phyloP scores from a whole-genome alignment of 2,797 vertebrate species.

The Mormyrops attenuatus region DNA sequence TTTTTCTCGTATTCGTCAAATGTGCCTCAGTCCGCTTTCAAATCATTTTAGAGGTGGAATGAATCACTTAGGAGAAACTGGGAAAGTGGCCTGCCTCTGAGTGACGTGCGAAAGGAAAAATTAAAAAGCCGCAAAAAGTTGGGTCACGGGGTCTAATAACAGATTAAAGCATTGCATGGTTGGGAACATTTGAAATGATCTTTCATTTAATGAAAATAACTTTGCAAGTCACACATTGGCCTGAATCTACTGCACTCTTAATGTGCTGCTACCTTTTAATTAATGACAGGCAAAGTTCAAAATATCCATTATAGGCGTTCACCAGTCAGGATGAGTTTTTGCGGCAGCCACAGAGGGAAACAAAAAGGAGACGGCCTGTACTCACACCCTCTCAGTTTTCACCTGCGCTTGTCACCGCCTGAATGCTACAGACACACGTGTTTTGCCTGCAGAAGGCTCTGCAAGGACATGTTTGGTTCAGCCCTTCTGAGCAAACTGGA shows the following conservation, averaged over 20 bases:
- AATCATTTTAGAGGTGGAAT: not conserved
- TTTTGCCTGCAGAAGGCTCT: not conserved
- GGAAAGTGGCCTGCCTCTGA: not conserved
- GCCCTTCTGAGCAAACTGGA: not conserved
- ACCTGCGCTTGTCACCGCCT: not conserved
- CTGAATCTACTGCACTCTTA: not conserved
- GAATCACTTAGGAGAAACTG: not conserved
- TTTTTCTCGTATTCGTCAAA: not conserved
- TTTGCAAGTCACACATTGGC: not conserved
- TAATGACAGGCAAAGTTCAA: not conserved
- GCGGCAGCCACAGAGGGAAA: not conserved
- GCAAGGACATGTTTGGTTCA: not conserved
- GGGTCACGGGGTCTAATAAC: not conserved
- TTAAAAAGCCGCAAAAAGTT: not conserved
- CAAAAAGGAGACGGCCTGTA: not conserved
- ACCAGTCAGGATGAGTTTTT: not conserved
- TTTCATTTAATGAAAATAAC: constrained; percentile 9
- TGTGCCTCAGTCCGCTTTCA: not conserved
- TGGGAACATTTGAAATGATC: not conserved
- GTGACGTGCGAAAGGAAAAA: not conserved
- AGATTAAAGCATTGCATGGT: not conserved
- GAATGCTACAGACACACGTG: not conserved
- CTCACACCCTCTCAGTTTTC: not conserved
- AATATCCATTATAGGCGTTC: not conserved
- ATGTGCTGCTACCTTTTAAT: not conserved